A percentile compares a stretch with the other conserved stretches of the same genome.
These are phyloP conservation scores for Phoxinus phoxinus DNA, from an alignment of 2,113 vertebrate species.

Conservation along the genomic window DNA sequence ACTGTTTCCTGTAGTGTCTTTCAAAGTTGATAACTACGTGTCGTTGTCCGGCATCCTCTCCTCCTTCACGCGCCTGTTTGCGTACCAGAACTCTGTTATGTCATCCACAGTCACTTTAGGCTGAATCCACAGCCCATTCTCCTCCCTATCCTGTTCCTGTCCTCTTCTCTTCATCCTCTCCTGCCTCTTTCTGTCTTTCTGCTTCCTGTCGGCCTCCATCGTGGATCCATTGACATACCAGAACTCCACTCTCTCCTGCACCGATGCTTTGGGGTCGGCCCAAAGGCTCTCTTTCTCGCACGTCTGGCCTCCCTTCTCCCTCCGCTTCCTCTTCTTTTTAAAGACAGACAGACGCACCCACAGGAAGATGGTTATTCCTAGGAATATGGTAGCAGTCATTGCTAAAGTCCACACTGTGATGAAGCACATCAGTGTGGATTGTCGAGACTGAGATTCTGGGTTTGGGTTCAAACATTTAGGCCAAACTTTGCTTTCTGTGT, in stretches of 20 bases:
- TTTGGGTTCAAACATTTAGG: neutral
- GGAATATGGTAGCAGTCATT: conserved; percentile 57
- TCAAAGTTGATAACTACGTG: neutral
- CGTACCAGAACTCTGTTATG: conserved; percentile 58
- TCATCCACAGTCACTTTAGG: conserved; percentile 60
- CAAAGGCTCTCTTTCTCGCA: conserved; percentile 51
- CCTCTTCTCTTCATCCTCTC: neutral
- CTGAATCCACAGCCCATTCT: conserved; percentile 48
- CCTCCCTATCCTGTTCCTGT: neutral
- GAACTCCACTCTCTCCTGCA: conserved; percentile 63
- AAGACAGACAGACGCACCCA: conserved; percentile 55
- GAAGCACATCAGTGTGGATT: conserved; percentile 53
- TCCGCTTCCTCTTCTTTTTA: conserved; percentile 14
- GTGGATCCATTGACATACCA: conserved; percentile 61
- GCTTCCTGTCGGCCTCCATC: conserved; percentile 17
- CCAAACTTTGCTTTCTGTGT: neutral
- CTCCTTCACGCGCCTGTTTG: conserved; percentile 31
- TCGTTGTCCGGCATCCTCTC: neutral
- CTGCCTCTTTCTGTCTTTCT: neutral
- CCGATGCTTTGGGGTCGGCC: conserved; percentile 35
- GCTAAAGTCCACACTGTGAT: conserved; percentile 58
- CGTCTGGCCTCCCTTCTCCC: neutral
- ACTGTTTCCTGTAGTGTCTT: neutral
- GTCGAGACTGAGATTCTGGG: neutral
- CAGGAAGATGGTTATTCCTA: conserved; percentile 62